These are phyloP conservation scores for Paramuricea clavata DNA, from an alignment of 92 coral and sea anemone genomes.

Conservation along the genomic window DNA sequence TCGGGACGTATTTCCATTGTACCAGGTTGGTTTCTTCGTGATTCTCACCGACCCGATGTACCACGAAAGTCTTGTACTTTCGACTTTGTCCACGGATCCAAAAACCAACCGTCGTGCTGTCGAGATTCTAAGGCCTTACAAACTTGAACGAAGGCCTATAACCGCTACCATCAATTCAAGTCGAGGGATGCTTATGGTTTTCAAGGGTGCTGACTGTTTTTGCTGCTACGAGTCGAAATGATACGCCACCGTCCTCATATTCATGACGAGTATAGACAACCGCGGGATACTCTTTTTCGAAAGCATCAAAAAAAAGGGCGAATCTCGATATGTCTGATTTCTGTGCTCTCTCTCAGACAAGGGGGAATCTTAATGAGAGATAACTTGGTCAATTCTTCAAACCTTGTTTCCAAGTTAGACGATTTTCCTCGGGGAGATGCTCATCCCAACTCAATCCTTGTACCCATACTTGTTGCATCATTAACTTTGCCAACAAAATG, in stretches of 20 bases:
- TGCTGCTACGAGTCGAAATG: too few species aligned
- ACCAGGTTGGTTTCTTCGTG: slow-evolving; percentile 68
- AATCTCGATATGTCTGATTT: too few species aligned
- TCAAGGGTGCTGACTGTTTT: too few species aligned
- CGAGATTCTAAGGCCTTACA: slow-evolving; percentile 62
- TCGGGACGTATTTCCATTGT: slow-evolving; percentile 75
- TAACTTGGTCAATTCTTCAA: slow-evolving; percentile 33
- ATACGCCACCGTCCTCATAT: too few species aligned
- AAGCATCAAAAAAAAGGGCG: too few species aligned
- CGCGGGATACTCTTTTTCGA: too few species aligned
- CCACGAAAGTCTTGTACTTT: slow-evolving; percentile 72
- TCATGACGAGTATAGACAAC: too few species aligned
- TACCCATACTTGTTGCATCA: too few species aligned
- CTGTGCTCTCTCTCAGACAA: slow-evolving; percentile 53
- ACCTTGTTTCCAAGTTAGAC: slow-evolving; percentile 34
- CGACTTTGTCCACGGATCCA: too few species aligned
- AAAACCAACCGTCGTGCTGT: too few species aligned
- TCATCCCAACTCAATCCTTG: too few species aligned
- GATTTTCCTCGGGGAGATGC: slow-evolving; percentile 21
- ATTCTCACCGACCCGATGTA: slow-evolving; percentile 71
- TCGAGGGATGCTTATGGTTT: too few species aligned
- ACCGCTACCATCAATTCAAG: slow-evolving; percentile 78
- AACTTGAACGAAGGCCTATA: slow-evolving; percentile 62
- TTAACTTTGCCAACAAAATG: slow-evolving; percentile 30
- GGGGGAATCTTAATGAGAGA: slow-evolving; percentile 44